A percentile compares a stretch with the other conserved stretches of the same genome.
phyloP scores from a whole-genome alignment of 2,888 invertebrate genomes.

The Chrysolina haemoptera region DNA sequence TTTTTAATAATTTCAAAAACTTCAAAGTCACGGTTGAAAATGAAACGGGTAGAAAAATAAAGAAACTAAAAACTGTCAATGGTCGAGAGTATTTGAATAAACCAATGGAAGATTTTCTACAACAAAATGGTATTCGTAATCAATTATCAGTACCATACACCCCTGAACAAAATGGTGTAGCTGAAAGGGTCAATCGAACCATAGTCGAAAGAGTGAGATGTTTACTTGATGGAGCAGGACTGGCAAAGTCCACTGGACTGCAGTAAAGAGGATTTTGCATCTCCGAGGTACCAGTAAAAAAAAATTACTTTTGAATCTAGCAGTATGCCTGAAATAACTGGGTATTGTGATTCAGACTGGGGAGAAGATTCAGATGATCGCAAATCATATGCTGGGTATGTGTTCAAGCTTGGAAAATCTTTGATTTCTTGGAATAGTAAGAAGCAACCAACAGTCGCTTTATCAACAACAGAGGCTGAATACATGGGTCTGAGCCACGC shows the following conservation, averaged over 20 bases:
- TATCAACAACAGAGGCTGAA: too few relatives aligned
- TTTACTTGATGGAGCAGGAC: slow-evolving; percentile 6
- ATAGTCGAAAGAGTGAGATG: slow-evolving; percentile 1
- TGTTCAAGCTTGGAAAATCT: neutral
- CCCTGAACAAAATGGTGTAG: slow-evolving; percentile 30
- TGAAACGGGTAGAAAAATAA: neutral
- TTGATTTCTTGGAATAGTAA: neutral
- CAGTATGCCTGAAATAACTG: neutral
- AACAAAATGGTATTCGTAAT: slow-evolving; percentile 21
- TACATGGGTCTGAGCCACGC: slow-evolving; percentile 16
- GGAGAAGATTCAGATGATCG: slow-evolving; percentile 22
- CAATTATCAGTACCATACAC: slow-evolving; percentile 23
- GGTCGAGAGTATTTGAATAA: slow-evolving; percentile 22
- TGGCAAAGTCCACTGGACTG: too few relatives aligned
- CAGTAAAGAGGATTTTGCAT: neutral
- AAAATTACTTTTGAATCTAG: neutral
- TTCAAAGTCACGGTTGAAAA: neutral
- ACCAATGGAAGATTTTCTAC: slow-evolving; percentile 40
- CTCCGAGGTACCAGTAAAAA: slow-evolving; percentile 24
- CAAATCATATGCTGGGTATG: slow-evolving; percentile 7
- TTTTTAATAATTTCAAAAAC: neutral
- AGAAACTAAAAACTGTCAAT: neutral
- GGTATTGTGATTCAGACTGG: slow-evolving; percentile 27
- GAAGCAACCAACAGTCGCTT: neutral
- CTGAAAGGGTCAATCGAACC: slow-evolving; percentile 18